Conservation (phyloP, 1,140 invertebrate species). For the Oryctes rhinoceros region DNA sequence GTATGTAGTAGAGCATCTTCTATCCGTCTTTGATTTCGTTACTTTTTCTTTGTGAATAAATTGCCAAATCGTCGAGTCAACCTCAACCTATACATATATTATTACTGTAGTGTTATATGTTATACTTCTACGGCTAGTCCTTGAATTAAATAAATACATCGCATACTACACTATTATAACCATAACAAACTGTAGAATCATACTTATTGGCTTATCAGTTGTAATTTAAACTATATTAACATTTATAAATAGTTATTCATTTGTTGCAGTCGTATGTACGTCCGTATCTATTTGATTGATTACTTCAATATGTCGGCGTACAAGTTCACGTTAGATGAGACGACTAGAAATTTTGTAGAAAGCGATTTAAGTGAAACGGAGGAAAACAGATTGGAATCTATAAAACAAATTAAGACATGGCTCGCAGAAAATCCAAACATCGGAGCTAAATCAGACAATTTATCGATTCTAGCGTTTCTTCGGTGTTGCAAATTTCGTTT, state of each 20-base stretch:
- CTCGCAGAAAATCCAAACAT: conserved; percentile 46
- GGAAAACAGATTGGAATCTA: conserved; percentile 41
- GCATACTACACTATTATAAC: too few species aligned
- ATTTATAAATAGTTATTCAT: not conserved
- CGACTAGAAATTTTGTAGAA: conserved; percentile 39
- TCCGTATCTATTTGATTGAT: not conserved
- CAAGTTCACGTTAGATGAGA: conserved; percentile 31
- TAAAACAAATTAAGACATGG: conserved; percentile 51
- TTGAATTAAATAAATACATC: too few species aligned
- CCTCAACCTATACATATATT: too few species aligned
- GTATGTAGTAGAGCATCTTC: too few species aligned
- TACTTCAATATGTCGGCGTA: not conserved
- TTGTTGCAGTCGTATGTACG: not conserved
- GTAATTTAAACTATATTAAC: not conserved
- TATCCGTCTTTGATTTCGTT: too few species aligned
- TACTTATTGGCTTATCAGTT: conserved; percentile 14
- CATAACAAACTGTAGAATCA: not conserved
- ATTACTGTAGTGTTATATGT: too few species aligned
- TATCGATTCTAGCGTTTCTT: conserved; percentile 69
- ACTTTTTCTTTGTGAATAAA: too few species aligned
- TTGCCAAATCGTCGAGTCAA: too few species aligned
- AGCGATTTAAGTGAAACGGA: conserved; percentile 50
- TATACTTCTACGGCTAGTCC: too few species aligned
- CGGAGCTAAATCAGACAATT: conserved; percentile 61
- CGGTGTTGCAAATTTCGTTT: conserved; percentile 70